Evolutionary conservation across 2,888 invertebrate genomes (phyloP).

Genomic region (Pteria penguin): DNA sequence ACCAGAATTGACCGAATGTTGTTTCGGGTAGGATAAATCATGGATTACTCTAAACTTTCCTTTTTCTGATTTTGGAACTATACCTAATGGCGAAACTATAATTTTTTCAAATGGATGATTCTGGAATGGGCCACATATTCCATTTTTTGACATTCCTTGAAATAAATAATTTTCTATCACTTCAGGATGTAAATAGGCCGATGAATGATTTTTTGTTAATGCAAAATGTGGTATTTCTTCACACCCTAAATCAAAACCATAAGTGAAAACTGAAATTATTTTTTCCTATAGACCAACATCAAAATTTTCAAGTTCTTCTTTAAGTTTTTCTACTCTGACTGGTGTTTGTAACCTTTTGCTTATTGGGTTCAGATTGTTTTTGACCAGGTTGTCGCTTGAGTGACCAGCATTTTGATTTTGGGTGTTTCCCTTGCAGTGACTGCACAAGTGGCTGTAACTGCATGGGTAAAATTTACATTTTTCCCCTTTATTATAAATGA

Average conservation of each 20-base stretch:
- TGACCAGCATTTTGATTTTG: neutral
- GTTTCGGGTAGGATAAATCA: neutral
- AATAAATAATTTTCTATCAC: no score
- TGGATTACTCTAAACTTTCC: neutral
- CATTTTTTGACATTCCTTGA: neutral
- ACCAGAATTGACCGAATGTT: neutral
- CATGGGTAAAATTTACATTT: neutral
- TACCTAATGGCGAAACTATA: neutral
- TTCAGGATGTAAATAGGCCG: neutral
- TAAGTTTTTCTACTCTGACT: neutral
- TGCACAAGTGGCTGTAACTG: neutral
- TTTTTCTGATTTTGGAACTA: neutral
- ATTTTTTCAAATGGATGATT: neutral
- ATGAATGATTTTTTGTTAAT: neutral
- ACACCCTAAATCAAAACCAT: neutral
- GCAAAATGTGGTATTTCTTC: neutral
- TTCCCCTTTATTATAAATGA: neutral
- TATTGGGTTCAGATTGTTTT: neutral
- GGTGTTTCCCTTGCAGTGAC: neutral
- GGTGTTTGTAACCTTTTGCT: neutral
- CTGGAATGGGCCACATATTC: neutral
- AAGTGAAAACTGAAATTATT: neutral
- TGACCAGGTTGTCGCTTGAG: neutral
- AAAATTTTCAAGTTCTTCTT: neutral
- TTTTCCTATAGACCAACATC: neutral